Evolutionary conservation across 2,888 invertebrate species (phyloP).

Genomic region (Heliconius aoede): DNA sequence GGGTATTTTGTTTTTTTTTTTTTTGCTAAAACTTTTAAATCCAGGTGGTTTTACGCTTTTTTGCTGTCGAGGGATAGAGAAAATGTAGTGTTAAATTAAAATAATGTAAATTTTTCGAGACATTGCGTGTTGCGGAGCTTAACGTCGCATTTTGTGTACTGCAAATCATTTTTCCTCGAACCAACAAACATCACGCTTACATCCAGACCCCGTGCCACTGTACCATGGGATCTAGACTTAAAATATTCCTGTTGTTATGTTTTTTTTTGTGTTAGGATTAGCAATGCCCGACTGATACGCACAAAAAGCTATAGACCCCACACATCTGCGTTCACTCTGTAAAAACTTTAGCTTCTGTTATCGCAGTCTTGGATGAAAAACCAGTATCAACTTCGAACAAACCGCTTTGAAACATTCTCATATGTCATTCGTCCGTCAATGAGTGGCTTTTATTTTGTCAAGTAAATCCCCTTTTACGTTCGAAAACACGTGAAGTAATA

Average conservation of each 20-base stretch:
- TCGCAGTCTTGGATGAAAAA: slow-evolving; percentile 45
- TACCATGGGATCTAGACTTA: not conserved
- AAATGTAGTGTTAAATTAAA: not conserved
- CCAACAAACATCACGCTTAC: not conserved
- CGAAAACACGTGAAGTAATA: not conserved
- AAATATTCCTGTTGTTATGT: not conserved
- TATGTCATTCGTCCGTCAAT: not conserved
- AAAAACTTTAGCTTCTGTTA: slow-evolving; percentile 27
- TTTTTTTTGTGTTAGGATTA: not conserved
- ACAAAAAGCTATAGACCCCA: slow-evolving; percentile 34
- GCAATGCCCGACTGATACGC: slow-evolving; percentile 1
- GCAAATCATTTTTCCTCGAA: no score
- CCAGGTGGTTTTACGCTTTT: no score
- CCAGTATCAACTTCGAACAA: slow-evolving; percentile 23
- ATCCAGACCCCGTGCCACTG: not conserved
- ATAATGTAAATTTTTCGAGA: not conserved
- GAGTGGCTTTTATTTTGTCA: not conserved
- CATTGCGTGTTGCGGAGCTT: not conserved
- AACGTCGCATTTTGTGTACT: not conserved
- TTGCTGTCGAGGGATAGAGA: no score
- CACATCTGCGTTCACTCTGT: slow-evolving; percentile 43
- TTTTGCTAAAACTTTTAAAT: not conserved
- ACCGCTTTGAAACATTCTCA: not conserved
- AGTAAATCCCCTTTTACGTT: not conserved
- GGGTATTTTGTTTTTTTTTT: not conserved